Percentiles rank a stretch among this genome's conserved stretches.
phyloP scores from a whole-genome alignment of 2,113 vertebrate genomes.

The Origma solitaria region DNA sequence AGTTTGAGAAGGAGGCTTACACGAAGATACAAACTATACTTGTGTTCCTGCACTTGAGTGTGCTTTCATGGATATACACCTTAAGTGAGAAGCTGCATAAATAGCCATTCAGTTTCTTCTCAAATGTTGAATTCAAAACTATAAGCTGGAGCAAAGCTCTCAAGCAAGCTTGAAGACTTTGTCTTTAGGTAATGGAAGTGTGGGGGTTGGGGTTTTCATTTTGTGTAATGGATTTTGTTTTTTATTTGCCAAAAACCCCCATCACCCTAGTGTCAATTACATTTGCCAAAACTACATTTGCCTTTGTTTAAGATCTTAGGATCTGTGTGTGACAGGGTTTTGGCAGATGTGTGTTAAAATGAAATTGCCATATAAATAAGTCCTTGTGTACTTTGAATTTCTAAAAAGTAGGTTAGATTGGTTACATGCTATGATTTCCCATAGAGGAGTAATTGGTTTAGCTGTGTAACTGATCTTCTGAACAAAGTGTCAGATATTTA shows the following conservation, averaged over 20 bases:
- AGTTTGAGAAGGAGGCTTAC: background rate
- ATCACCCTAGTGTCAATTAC: background rate
- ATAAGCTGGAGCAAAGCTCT: background rate
- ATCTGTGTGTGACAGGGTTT: background rate
- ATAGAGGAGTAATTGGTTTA: background rate
- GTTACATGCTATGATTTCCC: background rate
- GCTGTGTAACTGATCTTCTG: background rate
- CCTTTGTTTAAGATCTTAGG: background rate
- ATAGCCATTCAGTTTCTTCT: background rate
- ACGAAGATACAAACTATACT: background rate
- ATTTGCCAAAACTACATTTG: background rate
- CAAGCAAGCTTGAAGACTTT: background rate
- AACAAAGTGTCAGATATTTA: background rate
- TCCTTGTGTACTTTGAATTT: background rate
- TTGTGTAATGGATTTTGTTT: background rate
- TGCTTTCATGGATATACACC: background rate
- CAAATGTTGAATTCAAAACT: background rate
- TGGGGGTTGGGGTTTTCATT: background rate
- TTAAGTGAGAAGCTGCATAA: background rate
- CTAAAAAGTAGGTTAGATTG: background rate
- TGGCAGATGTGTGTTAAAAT: background rate
- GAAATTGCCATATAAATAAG: background rate
- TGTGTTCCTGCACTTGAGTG: background rate
- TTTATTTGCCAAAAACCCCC: background rate
- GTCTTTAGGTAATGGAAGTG: background rate